Percentiles rank a stretch among this genome's conserved stretches.
These are phyloP conservation scores for Drosophila sechellia DNA, from an alignment of 1,140 invertebrate species.

Conservation along the genomic window DNA sequence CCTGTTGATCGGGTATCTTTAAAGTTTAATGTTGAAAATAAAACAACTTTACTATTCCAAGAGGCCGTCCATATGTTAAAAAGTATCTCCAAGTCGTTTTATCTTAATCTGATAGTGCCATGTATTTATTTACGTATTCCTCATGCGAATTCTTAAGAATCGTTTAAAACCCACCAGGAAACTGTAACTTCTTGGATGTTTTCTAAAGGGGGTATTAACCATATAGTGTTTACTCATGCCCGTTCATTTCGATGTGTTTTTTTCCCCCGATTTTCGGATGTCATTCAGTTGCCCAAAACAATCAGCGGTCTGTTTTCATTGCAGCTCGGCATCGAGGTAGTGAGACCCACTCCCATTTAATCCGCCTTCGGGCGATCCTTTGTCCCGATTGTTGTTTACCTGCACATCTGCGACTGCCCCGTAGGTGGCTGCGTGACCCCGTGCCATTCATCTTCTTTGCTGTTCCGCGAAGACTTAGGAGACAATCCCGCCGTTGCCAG, in stretches of 20 bases:
- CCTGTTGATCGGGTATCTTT: constrained; percentile 12
- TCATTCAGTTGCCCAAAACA: constrained; percentile 47
- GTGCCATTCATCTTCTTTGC: constrained; percentile 60
- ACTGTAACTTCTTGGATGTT: neutral
- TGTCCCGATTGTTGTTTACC: constrained; percentile 53
- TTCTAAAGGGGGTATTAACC: constrained; percentile 10
- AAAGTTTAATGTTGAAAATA: neutral
- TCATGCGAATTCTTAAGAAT: neutral
- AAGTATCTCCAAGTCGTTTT: no score
- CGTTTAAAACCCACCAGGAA: neutral
- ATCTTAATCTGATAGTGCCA: no score
- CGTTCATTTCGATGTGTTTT: constrained; percentile 30
- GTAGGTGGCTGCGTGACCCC: constrained; percentile 59
- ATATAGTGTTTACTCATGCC: constrained; percentile 21
- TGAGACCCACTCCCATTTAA: constrained; percentile 73
- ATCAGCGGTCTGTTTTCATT: constrained; percentile 53
- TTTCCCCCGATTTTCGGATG: constrained; percentile 38
- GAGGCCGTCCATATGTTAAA: no score
- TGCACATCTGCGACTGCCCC: constrained; percentile 63
- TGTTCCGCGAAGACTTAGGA: constrained; percentile 53
- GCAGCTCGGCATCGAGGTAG: constrained; percentile 35
- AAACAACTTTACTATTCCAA: no score
- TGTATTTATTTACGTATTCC: no score
- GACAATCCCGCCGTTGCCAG: constrained; percentile 51
- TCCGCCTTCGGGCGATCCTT: constrained; percentile 55